phyloP scores from a whole-genome alignment of 2,888 invertebrate species.

The Crioceris asparagi region DNA sequence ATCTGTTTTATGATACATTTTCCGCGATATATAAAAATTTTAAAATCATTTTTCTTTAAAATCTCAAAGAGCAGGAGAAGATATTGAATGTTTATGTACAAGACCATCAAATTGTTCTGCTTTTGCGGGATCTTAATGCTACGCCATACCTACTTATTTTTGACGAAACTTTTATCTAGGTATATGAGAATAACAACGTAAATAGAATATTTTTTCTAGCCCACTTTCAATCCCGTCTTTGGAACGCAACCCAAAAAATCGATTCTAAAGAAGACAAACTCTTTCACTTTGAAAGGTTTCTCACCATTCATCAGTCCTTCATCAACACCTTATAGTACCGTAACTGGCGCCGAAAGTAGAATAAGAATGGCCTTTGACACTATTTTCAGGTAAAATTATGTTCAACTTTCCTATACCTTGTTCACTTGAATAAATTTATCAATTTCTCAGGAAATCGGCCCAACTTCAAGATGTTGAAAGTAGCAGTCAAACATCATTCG shows the following conservation, averaged over 20 bases:
- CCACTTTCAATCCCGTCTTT: conserved; percentile 37
- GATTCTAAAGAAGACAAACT: conserved; percentile 87
- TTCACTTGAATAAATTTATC: background rate
- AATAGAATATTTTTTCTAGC: conserved; percentile 30
- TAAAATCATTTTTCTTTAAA: too few relatives aligned
- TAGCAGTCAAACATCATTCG: conserved; percentile 37
- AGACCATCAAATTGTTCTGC: too few relatives aligned
- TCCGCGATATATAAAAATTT: too few relatives aligned
- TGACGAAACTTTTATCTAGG: too few relatives aligned
- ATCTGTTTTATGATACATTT: too few relatives aligned
- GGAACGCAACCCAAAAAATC: conserved; percentile 59
- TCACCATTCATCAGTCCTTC: conserved; percentile 46
- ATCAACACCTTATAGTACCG: conserved; percentile 63
- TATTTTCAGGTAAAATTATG: conserved; percentile 53
- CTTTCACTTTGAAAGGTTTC: conserved; percentile 56
- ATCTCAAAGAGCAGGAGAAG: too few relatives aligned
- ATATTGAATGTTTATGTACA: too few relatives aligned
- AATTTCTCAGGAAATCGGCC: conserved; percentile 50
- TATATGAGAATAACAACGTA: too few relatives aligned
- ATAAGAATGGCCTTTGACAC: conserved; percentile 82
- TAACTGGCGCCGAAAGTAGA: conserved; percentile 78
- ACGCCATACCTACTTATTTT: too few relatives aligned
- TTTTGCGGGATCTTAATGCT: too few relatives aligned
- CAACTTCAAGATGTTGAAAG: conserved; percentile 68
- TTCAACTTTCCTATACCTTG: background rate